Conservation (phyloP, 2,797 vertebrate species). For the Garrulus glandarius region DNA sequence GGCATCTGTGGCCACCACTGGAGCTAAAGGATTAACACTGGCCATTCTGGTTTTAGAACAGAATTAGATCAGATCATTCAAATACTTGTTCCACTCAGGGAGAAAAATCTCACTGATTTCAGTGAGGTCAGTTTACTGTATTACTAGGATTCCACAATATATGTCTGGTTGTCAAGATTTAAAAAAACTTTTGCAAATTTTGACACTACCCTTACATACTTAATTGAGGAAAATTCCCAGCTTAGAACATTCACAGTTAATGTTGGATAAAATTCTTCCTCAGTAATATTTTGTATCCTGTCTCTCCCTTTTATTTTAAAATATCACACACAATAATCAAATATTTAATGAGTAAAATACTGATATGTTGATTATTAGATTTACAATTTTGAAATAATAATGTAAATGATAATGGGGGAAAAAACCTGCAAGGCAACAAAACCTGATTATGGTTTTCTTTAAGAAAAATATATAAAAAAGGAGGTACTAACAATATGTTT, state of each 20-base stretch:
- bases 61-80: background rate
- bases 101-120: background rate
- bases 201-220: background rate
- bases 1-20: background rate
- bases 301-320: background rate
- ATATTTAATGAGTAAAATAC: background rate
- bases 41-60: background rate
- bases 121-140: background rate
- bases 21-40: background rate
- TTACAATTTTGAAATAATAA: background rate
- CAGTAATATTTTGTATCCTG: background rate
- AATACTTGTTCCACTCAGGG: background rate
- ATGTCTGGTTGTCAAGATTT: background rate
- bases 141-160: background rate
- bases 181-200: background rate
- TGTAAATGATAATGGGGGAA: background rate
- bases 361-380: background rate
- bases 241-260: background rate
- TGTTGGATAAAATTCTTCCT: background rate
- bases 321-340: background rate
- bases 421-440: background rate
- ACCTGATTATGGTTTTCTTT: background rate
- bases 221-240: background rate
- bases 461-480: background rate
- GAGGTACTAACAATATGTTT: background rate